Evolutionary conservation across 2,113 vertebrate genomes (phyloP).

Genomic region (Hyaena hyaena): DNA sequence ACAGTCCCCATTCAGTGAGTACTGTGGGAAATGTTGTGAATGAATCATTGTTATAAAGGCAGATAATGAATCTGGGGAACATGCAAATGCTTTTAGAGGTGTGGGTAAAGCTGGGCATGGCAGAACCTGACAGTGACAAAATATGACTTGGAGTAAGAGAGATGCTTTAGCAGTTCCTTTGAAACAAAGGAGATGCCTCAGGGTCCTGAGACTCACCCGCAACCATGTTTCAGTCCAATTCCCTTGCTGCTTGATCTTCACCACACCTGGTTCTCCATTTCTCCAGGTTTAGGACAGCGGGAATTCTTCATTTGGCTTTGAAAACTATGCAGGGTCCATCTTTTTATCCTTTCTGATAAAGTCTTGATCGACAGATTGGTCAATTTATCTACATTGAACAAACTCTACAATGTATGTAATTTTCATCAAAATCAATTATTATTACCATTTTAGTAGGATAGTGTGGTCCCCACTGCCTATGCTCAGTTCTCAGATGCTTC

Average conservation of each 20-base stretch:
- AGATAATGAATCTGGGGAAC: background rate
- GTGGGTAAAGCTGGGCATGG: background rate
- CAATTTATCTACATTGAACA: background rate
- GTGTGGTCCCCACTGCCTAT: background rate
- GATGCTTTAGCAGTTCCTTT: background rate
- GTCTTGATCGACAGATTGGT: background rate
- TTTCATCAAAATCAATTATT: background rate
- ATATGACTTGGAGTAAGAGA: background rate
- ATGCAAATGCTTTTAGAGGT: background rate
- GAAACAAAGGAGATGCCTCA: background rate
- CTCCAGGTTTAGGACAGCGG: background rate
- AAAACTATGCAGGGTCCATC: background rate
- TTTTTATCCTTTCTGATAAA: background rate
- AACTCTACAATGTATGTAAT: background rate
- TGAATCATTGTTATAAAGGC: background rate
- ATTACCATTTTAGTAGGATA: background rate
- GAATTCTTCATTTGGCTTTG: background rate
- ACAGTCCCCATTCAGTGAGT: background rate
- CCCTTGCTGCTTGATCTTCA: background rate
- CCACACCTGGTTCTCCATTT: background rate
- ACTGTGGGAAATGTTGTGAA: background rate
- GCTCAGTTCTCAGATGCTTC: background rate
- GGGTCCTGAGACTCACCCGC: background rate
- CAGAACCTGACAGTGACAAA: background rate
- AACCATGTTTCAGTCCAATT: background rate